Evolutionary conservation across 2,888 invertebrate species (phyloP).

Genomic region (Idaea dimidiata): DNA sequence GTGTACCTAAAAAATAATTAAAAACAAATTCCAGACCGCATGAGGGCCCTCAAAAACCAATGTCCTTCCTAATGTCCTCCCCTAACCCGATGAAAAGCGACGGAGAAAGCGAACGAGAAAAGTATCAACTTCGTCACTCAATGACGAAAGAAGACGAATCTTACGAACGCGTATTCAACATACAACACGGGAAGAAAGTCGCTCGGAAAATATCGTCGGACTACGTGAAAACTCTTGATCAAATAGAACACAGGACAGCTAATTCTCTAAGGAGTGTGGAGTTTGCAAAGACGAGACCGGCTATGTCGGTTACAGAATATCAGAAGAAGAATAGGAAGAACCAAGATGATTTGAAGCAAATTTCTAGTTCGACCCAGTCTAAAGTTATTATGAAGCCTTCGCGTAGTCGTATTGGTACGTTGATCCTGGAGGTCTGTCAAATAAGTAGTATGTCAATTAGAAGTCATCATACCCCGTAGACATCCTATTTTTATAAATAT

Average conservation of each 20-base stretch:
- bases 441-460: too few relatives aligned
- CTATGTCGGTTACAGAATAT: slow-evolving; percentile 54
- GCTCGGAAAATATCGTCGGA: slow-evolving; percentile 63
- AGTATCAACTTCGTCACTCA: slow-evolving; percentile 33
- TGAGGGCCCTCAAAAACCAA: slow-evolving; percentile 34
- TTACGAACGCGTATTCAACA: slow-evolving; percentile 45
- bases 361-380: background rate
- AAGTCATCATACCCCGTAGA: too few relatives aligned
- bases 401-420: background rate
- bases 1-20: background rate
- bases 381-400: background rate
- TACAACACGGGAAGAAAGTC: slow-evolving; percentile 54
- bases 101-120: slow-evolving; percentile 36
- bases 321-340: slow-evolving; percentile 50
- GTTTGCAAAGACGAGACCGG: slow-evolving; percentile 54
- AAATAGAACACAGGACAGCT: slow-evolving; percentile 41
- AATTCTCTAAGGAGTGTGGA: slow-evolving; percentile 56
- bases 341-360: slow-evolving; percentile 27
- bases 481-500: too few relatives aligned
- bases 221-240: slow-evolving; percentile 58
- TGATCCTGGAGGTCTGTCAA: background rate
- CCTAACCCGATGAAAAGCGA: slow-evolving; percentile 32
- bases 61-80: slow-evolving; percentile 40
- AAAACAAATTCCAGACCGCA: slow-evolving; percentile 38
- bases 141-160: slow-evolving; percentile 34